Percentiles rank a stretch among this genome's conserved stretches.
Conservation (phyloP, 1,140 invertebrate genomes). For the Drosophila bifasciata region DNA sequence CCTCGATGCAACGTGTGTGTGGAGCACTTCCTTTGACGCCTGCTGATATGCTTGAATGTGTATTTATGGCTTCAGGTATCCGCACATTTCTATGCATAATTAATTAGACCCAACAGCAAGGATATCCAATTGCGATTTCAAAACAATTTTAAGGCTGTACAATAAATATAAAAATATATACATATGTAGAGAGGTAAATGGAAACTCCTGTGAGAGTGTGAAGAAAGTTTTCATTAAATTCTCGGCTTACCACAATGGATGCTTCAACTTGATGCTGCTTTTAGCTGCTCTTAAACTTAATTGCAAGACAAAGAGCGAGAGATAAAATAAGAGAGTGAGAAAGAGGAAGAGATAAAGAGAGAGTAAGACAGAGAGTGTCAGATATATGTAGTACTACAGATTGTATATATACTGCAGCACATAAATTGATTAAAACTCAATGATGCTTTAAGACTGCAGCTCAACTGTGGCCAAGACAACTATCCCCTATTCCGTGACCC, state of each 20-base stretch:
- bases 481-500: background rate
- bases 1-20: constrained; percentile 34
- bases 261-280: constrained; percentile 43
- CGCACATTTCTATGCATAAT: constrained; percentile 10
- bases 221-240: constrained; percentile 43
- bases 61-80: constrained; percentile 24
- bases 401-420: constrained; percentile 9
- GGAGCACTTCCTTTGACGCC: constrained; percentile 45
- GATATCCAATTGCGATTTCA: constrained; percentile 2
- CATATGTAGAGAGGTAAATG: too few relatives aligned
- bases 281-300: constrained; percentile 52
- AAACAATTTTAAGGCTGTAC: background rate
- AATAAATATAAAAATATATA: too few relatives aligned
- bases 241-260: constrained; percentile 31
- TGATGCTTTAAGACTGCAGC: constrained; percentile 42
- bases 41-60: constrained; percentile 55
- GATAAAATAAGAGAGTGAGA: too few relatives aligned
- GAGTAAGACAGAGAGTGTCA: background rate
- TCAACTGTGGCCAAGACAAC: constrained; percentile 28
- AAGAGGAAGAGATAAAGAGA: background rate
- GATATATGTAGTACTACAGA: too few relatives aligned
- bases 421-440: constrained; percentile 70
- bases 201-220: too few relatives aligned
- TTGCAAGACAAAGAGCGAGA: constrained; percentile 12
- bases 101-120: constrained; percentile 16